These are phyloP conservation scores for Brassicogethes aeneus DNA, from an alignment of 2,888 invertebrate species.

Conservation along the genomic window DNA sequence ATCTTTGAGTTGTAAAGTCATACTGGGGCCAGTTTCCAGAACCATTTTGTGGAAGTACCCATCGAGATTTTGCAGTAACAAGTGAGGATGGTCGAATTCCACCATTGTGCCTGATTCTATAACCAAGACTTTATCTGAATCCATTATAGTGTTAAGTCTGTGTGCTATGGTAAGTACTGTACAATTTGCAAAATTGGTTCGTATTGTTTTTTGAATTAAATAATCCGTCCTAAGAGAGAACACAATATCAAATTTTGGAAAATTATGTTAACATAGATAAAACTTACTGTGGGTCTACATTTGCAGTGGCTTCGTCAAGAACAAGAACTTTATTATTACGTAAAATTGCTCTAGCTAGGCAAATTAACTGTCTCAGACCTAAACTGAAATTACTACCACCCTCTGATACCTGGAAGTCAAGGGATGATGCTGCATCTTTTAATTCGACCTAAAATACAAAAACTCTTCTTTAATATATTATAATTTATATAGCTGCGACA, in stretches of 20 bases:
- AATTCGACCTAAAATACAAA: constrained; percentile 57
- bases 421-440: constrained; percentile 53
- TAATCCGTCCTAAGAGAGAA: constrained; percentile 67
- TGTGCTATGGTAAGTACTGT: constrained; percentile 79
- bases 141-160: constrained; percentile 41
- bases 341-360: constrained; percentile 77
- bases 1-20: constrained; percentile 28
- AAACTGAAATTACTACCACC: constrained; percentile 75
- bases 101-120: constrained; percentile 68
- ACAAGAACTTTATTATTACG: constrained; percentile 68
- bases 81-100: constrained; percentile 71
- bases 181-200: constrained; percentile 62
- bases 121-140: constrained; percentile 71
- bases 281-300: constrained; percentile 71
- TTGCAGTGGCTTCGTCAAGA: constrained; percentile 83
- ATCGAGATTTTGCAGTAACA: constrained; percentile 49
- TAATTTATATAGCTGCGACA: not conserved
- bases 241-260: not conserved
- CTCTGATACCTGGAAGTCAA: constrained; percentile 56
- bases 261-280: not conserved
- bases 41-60: constrained; percentile 59
- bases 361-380: constrained; percentile 78
- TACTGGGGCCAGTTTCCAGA: constrained; percentile 52
- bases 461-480: constrained; percentile 2
- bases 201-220: constrained; percentile 66